phyloP scores from a whole-genome alignment of 2,888 invertebrate genomes.

The Catocala sponsa region DNA sequence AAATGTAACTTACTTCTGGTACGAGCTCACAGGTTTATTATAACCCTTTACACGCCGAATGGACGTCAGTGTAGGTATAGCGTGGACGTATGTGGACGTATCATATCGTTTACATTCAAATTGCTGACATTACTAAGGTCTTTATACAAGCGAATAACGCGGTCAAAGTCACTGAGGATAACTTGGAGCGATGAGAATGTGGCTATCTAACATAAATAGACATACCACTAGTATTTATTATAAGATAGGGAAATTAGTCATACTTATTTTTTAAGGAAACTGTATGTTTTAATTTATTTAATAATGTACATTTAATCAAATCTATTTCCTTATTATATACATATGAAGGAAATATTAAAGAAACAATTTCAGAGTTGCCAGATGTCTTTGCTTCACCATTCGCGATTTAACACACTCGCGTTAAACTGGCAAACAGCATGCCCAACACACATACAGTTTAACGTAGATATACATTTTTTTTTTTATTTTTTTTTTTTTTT shows the following conservation, averaged over 20 bases:
- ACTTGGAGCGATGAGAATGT: background rate
- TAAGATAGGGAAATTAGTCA: too few species aligned
- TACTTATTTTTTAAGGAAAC: too few species aligned
- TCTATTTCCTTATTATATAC: slow-evolving; percentile 6
- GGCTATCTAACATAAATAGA: background rate
- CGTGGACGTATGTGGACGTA: too few species aligned
- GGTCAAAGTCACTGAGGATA: slow-evolving; percentile 16
- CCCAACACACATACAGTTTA: background rate
- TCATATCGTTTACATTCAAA: slow-evolving; percentile 1
- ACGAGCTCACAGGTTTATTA: too few species aligned
- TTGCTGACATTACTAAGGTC: slow-evolving; percentile 6
- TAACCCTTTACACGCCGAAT: too few species aligned
- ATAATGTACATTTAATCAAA: background rate
- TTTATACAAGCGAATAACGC: slow-evolving; percentile 3
- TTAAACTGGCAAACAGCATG: background rate
- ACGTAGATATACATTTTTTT: too few species aligned
- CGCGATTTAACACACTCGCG: background rate
- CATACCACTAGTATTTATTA: too few species aligned
- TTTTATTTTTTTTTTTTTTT: too few species aligned
- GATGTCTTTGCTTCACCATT: background rate
- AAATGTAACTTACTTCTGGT: too few species aligned
- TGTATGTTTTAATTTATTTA: too few species aligned
- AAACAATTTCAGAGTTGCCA: background rate
- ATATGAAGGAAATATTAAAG: background rate
- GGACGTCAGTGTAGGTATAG: too few species aligned